Base-by-base conservation (phyloP, 2,888 invertebrate genomes). In the Zeuzera pyrina region DNA sequence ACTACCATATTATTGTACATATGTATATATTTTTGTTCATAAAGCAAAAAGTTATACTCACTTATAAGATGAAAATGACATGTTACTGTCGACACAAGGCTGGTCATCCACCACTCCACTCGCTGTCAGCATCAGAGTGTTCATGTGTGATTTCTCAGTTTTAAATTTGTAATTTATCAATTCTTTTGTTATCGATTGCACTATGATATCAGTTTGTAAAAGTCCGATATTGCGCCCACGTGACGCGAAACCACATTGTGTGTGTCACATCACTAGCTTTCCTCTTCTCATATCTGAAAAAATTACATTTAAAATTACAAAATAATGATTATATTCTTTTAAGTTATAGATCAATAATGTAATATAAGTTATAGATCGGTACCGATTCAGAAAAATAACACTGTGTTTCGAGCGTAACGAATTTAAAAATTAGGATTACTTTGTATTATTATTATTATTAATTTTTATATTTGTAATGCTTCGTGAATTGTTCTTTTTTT, bases 51-150 rank as follows among this genome's bases (percentile, higher is more conserved):
- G 15, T 11, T 40, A 21, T 42, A 78, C 81, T 78, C 36, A 83
- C 83, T 78, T 83, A 41, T 83, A 83, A 37, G 78, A 69, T 39
- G 81, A 69, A 51, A 78, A 83, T 46, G 83, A 74, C 83, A 83
- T 83, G 47, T 70, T 79, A 49, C 57, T 66, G 48, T 81, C 79
- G 43, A 72, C 66, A 53, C 73, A 76, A 52, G 71, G 55, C 56
- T 79, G 83, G 44, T 83, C 83, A 44, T 81, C 79, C 46, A 71
- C 66, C 36, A 62, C 53, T 45, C 77, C 76, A 39, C 62, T 66
- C 42, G 74, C 67, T 46, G 83, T 83, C 49, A 83, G 78, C 83
- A 83, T 83, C 49, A 83, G 81, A 59, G 74, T 70, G 66, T 83
- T 81, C 81, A 83, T 79, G 58, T 69, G 71, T 52, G 42, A 46